A percentile compares a stretch with the other conserved stretches of the same genome.
phyloP scores from a whole-genome alignment of 2,113 vertebrate species.

The Nothoprocta pentlandii region DNA sequence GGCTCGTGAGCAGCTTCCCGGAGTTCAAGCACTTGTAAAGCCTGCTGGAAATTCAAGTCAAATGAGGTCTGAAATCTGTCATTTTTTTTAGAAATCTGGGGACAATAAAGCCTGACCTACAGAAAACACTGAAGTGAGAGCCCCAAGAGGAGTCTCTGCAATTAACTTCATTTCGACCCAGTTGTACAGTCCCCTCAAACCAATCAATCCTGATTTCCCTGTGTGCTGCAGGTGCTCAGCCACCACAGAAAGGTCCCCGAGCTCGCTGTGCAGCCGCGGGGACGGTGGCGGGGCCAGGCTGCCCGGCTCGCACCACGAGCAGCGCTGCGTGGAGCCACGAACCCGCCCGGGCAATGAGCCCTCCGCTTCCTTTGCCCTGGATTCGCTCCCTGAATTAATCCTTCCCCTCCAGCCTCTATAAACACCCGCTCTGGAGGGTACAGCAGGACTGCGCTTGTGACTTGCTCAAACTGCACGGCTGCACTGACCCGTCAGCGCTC shows the following conservation, averaged over 20 bases:
- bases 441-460: fast-evolving
- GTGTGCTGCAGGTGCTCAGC: neutral
- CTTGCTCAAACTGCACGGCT: neutral
- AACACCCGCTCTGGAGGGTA: neutral
- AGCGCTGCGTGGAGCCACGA: too few relatives aligned
- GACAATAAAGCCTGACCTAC: neutral
- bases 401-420: neutral
- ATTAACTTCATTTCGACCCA: neutral
- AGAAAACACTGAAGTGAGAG: neutral
- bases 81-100: neutral
- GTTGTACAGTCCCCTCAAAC: neutral
- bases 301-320: too few relatives aligned
- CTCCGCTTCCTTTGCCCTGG: neutral
- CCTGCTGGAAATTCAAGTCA: slow-evolving; percentile 5
- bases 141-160: neutral
- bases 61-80: neutral
- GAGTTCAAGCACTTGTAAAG: neutral
- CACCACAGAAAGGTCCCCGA: fast-evolving
- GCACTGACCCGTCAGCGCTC: neutral
- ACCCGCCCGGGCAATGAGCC: neutral
- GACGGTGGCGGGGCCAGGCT: too few relatives aligned
- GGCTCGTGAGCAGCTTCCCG: neutral
- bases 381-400: neutral
- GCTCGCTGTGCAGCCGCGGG: neutral
- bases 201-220: neutral